Base-by-base conservation (phyloP, 2,888 invertebrate genomes). In the Nemotelus nigrinus region DNA sequence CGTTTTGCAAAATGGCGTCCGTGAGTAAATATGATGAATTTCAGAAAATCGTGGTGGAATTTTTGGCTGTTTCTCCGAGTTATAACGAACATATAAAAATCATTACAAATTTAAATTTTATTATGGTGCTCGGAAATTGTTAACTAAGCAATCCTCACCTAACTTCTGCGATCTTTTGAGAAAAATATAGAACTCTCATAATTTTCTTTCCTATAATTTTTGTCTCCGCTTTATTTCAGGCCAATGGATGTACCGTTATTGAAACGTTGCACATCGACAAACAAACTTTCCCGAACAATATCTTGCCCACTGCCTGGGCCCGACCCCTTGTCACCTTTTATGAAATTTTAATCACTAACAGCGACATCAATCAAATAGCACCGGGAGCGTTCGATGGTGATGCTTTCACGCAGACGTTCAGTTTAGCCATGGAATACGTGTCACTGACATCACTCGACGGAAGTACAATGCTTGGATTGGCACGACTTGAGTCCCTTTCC, bases 391-490 rank as follows among this genome's bases (percentile, higher is more conserved):
- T 86, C 67, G 83, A 83, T 41, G 78, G 82, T 0, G 78, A 82
- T 0, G 82, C 83, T n/a, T 86, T 84, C 75, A 80, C 80, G 0
- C 75, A 80, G 10, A 84, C 83, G 0, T 74, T 82, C 8, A 78
- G 78, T 0, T 80, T 86, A 65, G 77, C 60, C 0, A 79, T 84
- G 78, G 10, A 72, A 2, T 77, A 81, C 3, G 74, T 84, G 0
- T 68, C 82, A 2, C 45, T 85, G 7, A 44, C 74, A 0, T 79
- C 76, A 1, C 72, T 86, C 0, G 78, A 81, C n/a, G 81, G 81
- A 71, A 84, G 84, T 3, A 82, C 83, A 0, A 71, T 86, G 1
- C 79, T 85, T 2, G 86, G 86, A 0, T 80, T 86, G 0, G 80
- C 83, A 2, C 80, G 81, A 0, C 77, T 86, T 1, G 80, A 78